Percentiles rank a stretch among this genome's conserved stretches.
These are phyloP conservation scores for Siniperca undulata DNA, from an alignment of 2,797 vertebrate genomes.

Conservation along the genomic window DNA sequence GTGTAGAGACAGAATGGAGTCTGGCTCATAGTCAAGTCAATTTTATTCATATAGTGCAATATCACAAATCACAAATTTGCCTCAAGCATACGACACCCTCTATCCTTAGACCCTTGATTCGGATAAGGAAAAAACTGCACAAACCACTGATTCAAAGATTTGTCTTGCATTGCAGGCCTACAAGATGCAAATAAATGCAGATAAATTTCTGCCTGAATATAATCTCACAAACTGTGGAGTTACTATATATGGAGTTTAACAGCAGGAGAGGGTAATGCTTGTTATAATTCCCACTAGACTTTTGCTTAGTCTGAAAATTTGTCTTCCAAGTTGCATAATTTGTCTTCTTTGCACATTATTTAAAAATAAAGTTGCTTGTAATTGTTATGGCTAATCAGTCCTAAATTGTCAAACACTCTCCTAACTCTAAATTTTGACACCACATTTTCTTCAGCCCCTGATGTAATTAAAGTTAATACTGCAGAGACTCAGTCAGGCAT, in stretches of 20 bases:
- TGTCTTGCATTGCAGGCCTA: neutral
- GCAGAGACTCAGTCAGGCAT: no score
- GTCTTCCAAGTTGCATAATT: constrained; percentile 10
- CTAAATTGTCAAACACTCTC: neutral
- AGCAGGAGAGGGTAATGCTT: neutral
- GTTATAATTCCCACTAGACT: neutral
- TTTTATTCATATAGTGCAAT: neutral
- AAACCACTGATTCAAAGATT: no score
- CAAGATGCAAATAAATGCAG: neutral
- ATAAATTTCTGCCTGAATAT: neutral
- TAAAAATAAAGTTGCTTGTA: neutral
- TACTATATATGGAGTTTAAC: neutral
- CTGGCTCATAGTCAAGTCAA: no score
- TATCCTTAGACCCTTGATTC: no score
- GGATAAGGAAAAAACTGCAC: no score
- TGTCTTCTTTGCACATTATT: neutral
- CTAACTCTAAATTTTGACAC: neutral
- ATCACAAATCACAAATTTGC: no score
- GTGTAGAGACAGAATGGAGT: neutral
- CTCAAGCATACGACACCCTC: no score
- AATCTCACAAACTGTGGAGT: neutral
- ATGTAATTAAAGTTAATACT: neutral
- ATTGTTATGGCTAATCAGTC: neutral
- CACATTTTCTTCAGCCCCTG: neutral
- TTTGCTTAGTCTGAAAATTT: neutral